Conservation (phyloP, 2,888 invertebrate genomes). For the Nemapogon koenigi region DNA sequence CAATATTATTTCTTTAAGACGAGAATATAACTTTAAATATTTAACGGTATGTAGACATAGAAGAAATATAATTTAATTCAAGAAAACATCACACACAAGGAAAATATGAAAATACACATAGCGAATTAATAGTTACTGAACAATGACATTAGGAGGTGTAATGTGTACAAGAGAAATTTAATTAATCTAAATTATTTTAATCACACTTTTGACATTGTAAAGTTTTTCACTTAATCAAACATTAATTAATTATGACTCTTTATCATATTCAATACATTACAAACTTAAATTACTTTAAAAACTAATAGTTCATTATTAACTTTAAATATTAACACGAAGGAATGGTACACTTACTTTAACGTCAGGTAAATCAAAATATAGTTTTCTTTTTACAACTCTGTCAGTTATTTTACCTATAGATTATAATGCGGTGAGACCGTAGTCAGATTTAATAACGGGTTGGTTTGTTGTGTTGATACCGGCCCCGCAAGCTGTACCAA, state of each 20-base stretch:
- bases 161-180: background rate
- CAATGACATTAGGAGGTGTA: background rate
- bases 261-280: conserved; percentile 31
- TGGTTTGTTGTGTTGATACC: conserved; percentile 46
- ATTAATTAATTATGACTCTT: conserved; percentile 55
- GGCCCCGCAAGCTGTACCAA: conserved; percentile 54
- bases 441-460: conserved; percentile 83
- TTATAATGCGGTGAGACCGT: conserved; percentile 81
- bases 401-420: conserved; percentile 25
- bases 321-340: conserved; percentile 50
- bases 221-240: conserved; percentile 54
- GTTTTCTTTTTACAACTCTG: conserved; percentile 44
- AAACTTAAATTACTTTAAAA: conserved; percentile 45
- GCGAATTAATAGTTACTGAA: background rate
- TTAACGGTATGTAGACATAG: no score
- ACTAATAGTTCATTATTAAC: conserved; percentile 25
- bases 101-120: no score
- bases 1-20: no score
- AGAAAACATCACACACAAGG: no score
- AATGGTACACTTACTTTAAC: conserved; percentile 41
- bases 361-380: conserved; percentile 44
- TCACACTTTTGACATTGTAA: conserved; percentile 66
- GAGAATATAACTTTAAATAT: no score
- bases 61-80: no score
- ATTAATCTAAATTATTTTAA: conserved; percentile 39